These are phyloP conservation scores for Indri indri DNA, from an alignment of 2,113 vertebrate species.

Conservation along the genomic window DNA sequence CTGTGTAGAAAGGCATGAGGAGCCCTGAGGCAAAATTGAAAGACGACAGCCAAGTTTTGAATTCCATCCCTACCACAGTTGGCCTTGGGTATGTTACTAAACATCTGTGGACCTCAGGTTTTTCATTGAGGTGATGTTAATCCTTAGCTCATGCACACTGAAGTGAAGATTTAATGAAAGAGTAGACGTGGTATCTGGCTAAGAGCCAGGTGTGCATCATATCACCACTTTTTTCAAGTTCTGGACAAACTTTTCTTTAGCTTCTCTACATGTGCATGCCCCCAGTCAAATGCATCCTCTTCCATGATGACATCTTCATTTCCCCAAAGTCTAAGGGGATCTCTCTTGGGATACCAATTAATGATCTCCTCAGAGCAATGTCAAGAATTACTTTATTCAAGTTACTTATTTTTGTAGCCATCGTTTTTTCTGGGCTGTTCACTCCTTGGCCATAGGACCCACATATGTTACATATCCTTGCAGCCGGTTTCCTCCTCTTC, in stretches of 20 bases:
- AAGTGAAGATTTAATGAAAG: not conserved
- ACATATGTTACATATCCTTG: rapidly evolving
- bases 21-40: not conserved
- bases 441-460: not conserved
- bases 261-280: not conserved
- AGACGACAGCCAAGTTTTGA: not conserved
- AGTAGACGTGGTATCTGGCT: not conserved
- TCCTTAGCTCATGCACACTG: not conserved
- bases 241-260: not conserved
- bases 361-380: not conserved
- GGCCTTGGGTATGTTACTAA: not conserved
- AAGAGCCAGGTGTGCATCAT: not conserved
- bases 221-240: not conserved
- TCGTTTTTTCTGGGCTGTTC: not conserved
- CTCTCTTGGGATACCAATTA: not conserved
- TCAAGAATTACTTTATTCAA: not conserved
- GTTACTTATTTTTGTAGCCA: not conserved
- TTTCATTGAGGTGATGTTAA: not conserved
- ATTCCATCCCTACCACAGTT: not conserved
- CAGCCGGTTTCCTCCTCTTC: not conserved
- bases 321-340: not conserved
- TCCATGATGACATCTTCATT: not conserved
- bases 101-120: not conserved
- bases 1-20: not conserved
- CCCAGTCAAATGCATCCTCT: not conserved